Conservation (phyloP, 2,888 invertebrate species). For the Eumerus sabulonum region DNA sequence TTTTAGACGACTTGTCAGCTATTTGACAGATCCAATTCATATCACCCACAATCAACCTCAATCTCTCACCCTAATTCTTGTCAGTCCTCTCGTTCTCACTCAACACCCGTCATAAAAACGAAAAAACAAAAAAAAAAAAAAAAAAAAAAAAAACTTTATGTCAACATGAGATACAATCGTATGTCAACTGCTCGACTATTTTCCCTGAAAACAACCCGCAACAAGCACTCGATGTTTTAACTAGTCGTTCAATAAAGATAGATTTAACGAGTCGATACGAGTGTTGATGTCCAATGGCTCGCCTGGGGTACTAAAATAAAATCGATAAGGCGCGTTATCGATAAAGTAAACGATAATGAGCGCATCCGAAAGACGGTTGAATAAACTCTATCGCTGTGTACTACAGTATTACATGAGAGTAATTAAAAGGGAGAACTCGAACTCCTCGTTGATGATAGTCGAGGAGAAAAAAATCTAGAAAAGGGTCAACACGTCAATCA, state of each 20-base stretch:
- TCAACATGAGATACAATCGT: conserved; percentile 57
- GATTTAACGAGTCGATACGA: conserved; percentile 50
- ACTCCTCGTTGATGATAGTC: neutral
- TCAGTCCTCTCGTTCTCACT: conserved; percentile 13
- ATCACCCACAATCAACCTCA: conserved; percentile 41
- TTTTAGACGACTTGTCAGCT: conserved; percentile 49
- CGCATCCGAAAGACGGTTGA: conserved; percentile 31
- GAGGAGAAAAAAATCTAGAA: conserved; percentile 7
- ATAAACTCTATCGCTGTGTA: conserved; percentile 37
- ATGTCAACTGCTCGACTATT: conserved; percentile 16
- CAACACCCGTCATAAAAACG: conserved; percentile 43
- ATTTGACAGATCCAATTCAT: conserved; percentile 51
- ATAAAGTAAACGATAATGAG: neutral
- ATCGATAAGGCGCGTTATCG: conserved; percentile 60
- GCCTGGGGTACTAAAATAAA: conserved; percentile 39
- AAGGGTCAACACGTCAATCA: conserved; percentile 62
- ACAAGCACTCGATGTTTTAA: conserved; percentile 50
- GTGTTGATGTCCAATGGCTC: no score
- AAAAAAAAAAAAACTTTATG: no score
- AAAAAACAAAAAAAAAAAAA: no score
- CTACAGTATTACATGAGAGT: conserved; percentile 21
- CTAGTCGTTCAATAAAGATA: conserved; percentile 53
- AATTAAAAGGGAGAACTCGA: conserved; percentile 44
- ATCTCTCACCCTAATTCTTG: conserved; percentile 2
- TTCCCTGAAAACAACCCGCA: conserved; percentile 45